These are phyloP conservation scores for Brachyalestes nurse DNA, from an alignment of 2,797 vertebrate genomes.

Conservation along the genomic window DNA sequence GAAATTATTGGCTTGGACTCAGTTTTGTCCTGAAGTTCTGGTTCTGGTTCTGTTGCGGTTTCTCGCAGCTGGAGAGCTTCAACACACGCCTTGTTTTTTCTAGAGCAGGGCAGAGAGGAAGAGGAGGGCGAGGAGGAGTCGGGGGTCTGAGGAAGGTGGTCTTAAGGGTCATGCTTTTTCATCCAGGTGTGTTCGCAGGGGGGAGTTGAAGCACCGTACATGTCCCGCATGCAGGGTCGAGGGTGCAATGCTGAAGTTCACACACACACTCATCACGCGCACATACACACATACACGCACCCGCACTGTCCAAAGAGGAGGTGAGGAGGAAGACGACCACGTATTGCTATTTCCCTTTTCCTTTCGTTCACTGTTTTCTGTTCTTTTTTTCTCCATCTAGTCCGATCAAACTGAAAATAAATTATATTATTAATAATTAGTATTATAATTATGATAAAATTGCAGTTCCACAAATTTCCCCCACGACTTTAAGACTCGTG, in stretches of 20 bases:
- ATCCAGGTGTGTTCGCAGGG: slow-evolving; percentile 67
- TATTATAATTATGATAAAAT: neutral
- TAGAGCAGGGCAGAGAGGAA: slow-evolving; percentile 22
- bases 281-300: neutral
- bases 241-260: slow-evolving; percentile 66
- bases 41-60: slow-evolving; percentile 17
- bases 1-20: neutral
- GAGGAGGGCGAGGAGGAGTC: slow-evolving; percentile 13
- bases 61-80: slow-evolving; percentile 16
- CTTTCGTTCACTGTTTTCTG: slow-evolving; percentile 22
- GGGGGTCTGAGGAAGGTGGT: slow-evolving; percentile 46
- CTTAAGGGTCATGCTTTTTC: slow-evolving; percentile 76
- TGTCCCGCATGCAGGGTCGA: slow-evolving; percentile 90
- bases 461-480: slow-evolving; percentile 33
- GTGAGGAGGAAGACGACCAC: slow-evolving; percentile 50
- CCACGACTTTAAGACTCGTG: slow-evolving; percentile 64
- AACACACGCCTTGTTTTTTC: neutral
- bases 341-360: slow-evolving; percentile 65
- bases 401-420: slow-evolving; percentile 51
- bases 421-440: slow-evolving; percentile 12
- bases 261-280: neutral
- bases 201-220: slow-evolving; percentile 79
- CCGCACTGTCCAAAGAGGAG: neutral
- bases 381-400: slow-evolving; percentile 49
- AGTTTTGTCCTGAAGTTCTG: neutral